phyloP scores from a whole-genome alignment of 2,888 invertebrate genomes.

The Seladonia tumulorum region DNA sequence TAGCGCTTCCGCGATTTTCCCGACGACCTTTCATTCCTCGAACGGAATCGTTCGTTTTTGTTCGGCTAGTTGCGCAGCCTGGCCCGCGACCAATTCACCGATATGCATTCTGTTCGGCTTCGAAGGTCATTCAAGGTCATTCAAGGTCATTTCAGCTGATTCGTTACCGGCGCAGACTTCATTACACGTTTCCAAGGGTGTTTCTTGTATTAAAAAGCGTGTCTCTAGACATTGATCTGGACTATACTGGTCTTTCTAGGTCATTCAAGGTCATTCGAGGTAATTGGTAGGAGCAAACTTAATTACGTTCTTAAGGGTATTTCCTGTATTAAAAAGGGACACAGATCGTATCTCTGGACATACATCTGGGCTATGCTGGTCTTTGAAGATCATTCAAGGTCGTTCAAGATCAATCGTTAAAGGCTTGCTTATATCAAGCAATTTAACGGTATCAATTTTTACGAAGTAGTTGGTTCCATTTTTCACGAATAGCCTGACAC shows the following conservation, averaged over 20 bases:
- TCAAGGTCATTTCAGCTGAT: neutral
- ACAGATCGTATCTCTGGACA: too few relatives aligned
- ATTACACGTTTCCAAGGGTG: neutral
- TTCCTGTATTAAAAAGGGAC: too few relatives aligned
- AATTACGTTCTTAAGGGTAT: too few relatives aligned
- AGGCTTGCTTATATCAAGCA: too few relatives aligned
- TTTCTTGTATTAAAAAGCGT: neutral
- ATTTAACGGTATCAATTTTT: too few relatives aligned
- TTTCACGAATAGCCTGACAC: neutral
- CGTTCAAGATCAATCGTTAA: neutral
- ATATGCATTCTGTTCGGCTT: neutral
- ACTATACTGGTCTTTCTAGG: neutral
- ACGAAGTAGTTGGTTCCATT: too few relatives aligned
- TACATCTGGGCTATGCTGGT: too few relatives aligned
- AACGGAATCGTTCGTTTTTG: neutral
- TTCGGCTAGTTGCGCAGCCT: neutral
- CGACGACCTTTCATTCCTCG: neutral
- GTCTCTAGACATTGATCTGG: neutral
- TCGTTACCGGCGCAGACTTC: neutral
- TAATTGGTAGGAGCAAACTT: too few relatives aligned
- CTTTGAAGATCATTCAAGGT: too few relatives aligned
- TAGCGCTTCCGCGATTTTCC: neutral
- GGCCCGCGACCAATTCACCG: neutral
- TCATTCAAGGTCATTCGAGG: too few relatives aligned
- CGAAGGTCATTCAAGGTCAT: neutral